Percentiles rank a stretch among this genome's conserved stretches.
phyloP scores from a whole-genome alignment of 2,797 vertebrate genomes.

The Odontamblyopus lacepedii region DNA sequence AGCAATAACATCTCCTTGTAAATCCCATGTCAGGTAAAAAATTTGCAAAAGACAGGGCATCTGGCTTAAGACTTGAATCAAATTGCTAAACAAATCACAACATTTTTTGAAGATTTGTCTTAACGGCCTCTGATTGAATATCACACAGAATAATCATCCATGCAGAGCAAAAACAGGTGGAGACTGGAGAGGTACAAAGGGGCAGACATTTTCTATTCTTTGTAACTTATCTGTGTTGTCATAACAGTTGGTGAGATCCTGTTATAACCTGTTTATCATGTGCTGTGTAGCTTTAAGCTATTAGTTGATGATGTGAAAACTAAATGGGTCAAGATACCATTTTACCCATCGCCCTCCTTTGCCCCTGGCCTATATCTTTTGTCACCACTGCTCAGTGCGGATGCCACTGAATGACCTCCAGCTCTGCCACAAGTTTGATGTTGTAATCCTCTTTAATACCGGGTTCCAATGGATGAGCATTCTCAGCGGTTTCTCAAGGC shows the following conservation, averaged over 20 bases:
- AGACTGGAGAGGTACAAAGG: slow-evolving; percentile 36
- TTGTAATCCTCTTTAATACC: slow-evolving; percentile 58
- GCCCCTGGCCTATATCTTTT: slow-evolving; percentile 41
- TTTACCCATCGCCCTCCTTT: slow-evolving; percentile 39
- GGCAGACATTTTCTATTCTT: slow-evolving; percentile 34
- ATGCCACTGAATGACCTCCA: slow-evolving; percentile 30
- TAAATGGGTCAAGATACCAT: slow-evolving; percentile 58
- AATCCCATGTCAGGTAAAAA: not conserved
- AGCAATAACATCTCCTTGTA: no score
- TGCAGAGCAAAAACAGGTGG: slow-evolving; percentile 27
- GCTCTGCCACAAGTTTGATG: slow-evolving; percentile 39
- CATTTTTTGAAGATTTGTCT: slow-evolving; percentile 14
- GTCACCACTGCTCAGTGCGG: slow-evolving; percentile 38
- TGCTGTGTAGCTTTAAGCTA: slow-evolving; percentile 32
- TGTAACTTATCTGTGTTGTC: slow-evolving; percentile 44
- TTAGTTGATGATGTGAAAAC: slow-evolving; percentile 33
- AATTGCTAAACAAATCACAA: not conserved
- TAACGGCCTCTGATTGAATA: not conserved
- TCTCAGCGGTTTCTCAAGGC: slow-evolving; percentile 49
- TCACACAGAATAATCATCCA: slow-evolving; percentile 14
- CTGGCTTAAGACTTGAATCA: not conserved
- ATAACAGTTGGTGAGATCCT: slow-evolving; percentile 37
- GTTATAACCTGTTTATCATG: slow-evolving; percentile 57
- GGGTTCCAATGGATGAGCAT: slow-evolving; percentile 52
- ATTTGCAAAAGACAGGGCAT: not conserved